Base-by-base conservation (phyloP, 2,113 vertebrate genomes). In the Picathartes gymnocephalus region DNA sequence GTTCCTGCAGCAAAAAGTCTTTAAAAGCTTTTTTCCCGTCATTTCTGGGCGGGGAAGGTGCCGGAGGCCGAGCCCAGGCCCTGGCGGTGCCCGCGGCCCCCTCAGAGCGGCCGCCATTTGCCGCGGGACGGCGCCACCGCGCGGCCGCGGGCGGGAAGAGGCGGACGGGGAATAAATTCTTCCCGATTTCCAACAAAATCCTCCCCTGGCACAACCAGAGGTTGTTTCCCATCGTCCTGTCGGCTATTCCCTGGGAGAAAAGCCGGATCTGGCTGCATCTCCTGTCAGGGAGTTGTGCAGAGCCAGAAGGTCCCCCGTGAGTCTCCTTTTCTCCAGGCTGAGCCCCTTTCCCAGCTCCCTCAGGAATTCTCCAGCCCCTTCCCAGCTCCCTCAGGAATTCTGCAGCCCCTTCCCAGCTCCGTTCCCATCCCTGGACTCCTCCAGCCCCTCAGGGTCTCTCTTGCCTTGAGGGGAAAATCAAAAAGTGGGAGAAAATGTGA, bases 1-100 rank as follows among this genome's bases (percentile, higher is more conserved):
- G 7, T 10, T 47, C 11, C 5, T 16, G 5, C 58, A 47, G 21
- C 27, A 7, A 14, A 9, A 15, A 9, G 24, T 0, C 4, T 66
- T 53, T n/a, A 4, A 33, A 7, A 2, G 7, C 1, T 6, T 30
- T 30, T 30, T 42, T 9, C 2, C 2, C 11, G 15, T 6, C 5
- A 0, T 7, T 3, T 23, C 8, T 3, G 66, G 14, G 35, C 9
- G 9, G 24, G n/a, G 27, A 44, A 8, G n/a, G 4, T 1, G 35
- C 1, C 0, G 13, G 6, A 13, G 3, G 30, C 35, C 35, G 37
- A 25, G 22, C 11, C 39, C 39, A 17, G 5, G 28, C 11, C 9
- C 3, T 12, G 10, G 4, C 28, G 5, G 5, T 5, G 16, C 13
- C 64, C 4, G 17, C 14, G 3, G 0, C 4, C 4, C 72, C 31